phyloP scores from a whole-genome alignment of 2,888 invertebrate genomes.

The Diadegma fenestrale region DNA sequence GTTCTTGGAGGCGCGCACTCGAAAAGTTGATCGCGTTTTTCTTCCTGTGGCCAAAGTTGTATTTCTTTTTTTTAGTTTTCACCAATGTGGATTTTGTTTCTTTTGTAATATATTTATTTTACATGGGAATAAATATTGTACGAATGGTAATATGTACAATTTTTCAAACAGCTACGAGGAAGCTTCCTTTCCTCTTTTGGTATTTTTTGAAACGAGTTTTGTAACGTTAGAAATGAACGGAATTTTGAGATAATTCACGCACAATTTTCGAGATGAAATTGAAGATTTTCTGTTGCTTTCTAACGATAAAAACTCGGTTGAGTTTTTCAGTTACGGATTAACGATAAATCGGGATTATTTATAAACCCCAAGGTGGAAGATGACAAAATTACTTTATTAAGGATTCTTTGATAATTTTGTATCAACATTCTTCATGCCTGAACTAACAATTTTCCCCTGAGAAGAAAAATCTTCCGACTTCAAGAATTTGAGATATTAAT shows the following conservation, averaged over 20 bases:
- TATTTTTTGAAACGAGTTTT: background rate
- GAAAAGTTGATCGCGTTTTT: background rate
- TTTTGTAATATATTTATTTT: slow-evolving; percentile 65
- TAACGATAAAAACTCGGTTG: background rate
- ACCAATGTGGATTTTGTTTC: slow-evolving; percentile 45
- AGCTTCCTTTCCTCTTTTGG: slow-evolving; percentile 27
- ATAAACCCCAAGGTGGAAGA: too few relatives aligned
- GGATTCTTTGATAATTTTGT: too few relatives aligned
- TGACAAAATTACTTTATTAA: too few relatives aligned
- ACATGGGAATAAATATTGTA: slow-evolving; percentile 75
- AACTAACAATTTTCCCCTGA: too few relatives aligned
- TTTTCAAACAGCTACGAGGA: slow-evolving; percentile 55
- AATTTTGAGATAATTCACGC: background rate
- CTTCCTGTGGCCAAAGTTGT: slow-evolving; percentile 6
- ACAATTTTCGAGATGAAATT: background rate
- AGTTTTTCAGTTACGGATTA: background rate
- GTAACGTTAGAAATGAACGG: background rate
- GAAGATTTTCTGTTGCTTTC: background rate
- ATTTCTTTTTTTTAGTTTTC: slow-evolving; percentile 13
- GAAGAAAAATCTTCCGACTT: too few relatives aligned
- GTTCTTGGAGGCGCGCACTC: background rate
- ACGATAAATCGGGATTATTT: slow-evolving; percentile 10
- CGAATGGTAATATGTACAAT: slow-evolving; percentile 70
- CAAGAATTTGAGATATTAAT: too few relatives aligned
- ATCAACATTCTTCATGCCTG: too few relatives aligned